These are phyloP conservation scores for Neofelis nebulosa DNA, from an alignment of 2,113 vertebrate genomes.

Conservation along the genomic window DNA sequence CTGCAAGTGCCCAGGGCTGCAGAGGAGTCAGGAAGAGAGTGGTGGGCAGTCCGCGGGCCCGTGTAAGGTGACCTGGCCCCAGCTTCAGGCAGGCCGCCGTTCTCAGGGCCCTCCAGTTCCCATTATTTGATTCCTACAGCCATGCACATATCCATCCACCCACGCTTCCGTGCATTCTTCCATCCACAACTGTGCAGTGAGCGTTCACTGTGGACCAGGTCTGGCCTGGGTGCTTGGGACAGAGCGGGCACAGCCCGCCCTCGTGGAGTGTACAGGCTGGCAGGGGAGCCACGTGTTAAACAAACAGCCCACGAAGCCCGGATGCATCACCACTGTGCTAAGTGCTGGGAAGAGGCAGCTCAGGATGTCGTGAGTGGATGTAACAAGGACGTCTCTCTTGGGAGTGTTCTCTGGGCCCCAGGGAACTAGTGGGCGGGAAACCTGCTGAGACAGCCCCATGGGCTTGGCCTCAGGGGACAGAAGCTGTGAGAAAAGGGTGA, in stretches of 20 bases:
- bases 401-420: slow-evolving; percentile 1
- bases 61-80: not conserved
- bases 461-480: not conserved
- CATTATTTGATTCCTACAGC: no score
- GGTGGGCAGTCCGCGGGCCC: accelerated
- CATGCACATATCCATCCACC: no score
- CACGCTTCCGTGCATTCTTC: accelerated
- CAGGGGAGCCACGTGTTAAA: not conserved
- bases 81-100: not conserved
- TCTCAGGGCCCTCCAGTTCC: not conserved
- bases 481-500: not conserved
- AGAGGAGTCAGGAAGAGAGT: not conserved
- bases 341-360: not conserved
- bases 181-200: not conserved
- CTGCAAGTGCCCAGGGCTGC: not conserved
- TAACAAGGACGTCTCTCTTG: not conserved
- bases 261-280: not conserved
- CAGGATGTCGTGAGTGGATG: not conserved
- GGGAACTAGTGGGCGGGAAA: slow-evolving; percentile 27
- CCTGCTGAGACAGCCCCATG: not conserved
- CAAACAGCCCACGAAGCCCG: not conserved
- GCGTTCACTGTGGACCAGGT: not conserved
- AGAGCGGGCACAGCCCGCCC: not conserved
- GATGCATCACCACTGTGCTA: not conserved
- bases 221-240: not conserved